phyloP scores from a whole-genome alignment of 2,113 vertebrate genomes.

The Colinus virginianus region DNA sequence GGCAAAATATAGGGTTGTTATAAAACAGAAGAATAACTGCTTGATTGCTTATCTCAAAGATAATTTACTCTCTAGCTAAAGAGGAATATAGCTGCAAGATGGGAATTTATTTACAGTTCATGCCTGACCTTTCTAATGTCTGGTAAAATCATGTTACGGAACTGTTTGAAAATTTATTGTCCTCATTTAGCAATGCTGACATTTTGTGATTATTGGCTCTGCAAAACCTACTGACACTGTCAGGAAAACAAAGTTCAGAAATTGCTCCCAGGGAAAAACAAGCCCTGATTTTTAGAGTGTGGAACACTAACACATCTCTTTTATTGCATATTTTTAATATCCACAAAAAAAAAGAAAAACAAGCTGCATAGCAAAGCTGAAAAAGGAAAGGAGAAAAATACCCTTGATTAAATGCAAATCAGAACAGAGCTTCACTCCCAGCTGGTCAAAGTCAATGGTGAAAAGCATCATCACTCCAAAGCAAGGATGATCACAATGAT shows the following conservation, averaged over 20 bases:
- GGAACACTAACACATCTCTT: conserved; percentile 8
- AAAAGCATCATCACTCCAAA: background rate
- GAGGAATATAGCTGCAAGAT: conserved; percentile 8
- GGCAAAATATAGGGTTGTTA: background rate
- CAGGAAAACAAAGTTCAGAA: conserved; percentile 43
- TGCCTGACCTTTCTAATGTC: conserved; percentile 58
- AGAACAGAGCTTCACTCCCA: conserved; percentile 15
- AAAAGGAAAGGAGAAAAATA: conserved; percentile 49
- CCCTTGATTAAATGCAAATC: conserved; percentile 62
- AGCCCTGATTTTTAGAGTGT: conserved; percentile 14
- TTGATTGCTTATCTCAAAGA: conserved; percentile 10
- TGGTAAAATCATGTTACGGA: conserved; percentile 41
- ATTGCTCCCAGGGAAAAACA: conserved; percentile 12
- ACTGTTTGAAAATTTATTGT: conserved; percentile 53
- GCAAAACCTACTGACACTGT: conserved; percentile 25
- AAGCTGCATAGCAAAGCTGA: conserved; percentile 28
- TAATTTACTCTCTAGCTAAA: conserved; percentile 47
- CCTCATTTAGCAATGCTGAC: conserved; percentile 44
- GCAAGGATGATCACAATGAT: background rate
- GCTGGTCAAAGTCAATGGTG: conserved; percentile 22
- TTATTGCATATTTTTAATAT: conserved; percentile 14
- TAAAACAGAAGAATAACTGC: background rate
- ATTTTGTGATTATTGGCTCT: conserved; percentile 61
- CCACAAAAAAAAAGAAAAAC: background rate
- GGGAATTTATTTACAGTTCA: conserved; percentile 58